These are phyloP conservation scores for Lepidocyrtoides sp. DNA, from an alignment of 2,888 invertebrate genomes.

Conservation along the genomic window DNA sequence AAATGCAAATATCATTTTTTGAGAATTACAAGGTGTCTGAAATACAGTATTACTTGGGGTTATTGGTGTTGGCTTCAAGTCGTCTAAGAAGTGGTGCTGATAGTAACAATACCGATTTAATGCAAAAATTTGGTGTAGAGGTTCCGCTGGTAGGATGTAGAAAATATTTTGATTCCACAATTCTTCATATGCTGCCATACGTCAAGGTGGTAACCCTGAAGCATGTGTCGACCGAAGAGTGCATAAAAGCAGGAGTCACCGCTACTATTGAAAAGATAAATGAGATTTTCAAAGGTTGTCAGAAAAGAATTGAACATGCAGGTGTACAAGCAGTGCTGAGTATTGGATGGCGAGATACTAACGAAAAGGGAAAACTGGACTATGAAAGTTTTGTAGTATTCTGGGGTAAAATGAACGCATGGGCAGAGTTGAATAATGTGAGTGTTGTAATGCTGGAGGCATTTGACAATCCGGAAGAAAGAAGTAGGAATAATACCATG, in stretches of 20 bases:
- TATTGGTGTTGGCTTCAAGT: neutral
- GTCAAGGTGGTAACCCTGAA: neutral
- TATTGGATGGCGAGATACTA: neutral
- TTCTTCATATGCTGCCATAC: neutral
- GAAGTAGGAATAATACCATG: neutral
- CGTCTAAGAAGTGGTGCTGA: neutral
- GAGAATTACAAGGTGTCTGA: neutral
- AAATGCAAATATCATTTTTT: neutral
- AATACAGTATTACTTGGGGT: neutral
- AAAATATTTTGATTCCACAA: neutral
- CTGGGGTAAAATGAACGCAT: neutral
- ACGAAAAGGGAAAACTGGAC: neutral
- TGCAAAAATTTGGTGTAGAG: neutral
- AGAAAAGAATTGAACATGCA: neutral
- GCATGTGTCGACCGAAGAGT: neutral
- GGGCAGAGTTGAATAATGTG: neutral
- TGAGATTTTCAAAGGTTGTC: neutral
- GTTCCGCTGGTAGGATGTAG: neutral
- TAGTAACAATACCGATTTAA: neutral
- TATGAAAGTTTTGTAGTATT: neutral
- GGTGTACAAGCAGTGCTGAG: neutral
- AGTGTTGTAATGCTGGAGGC: neutral
- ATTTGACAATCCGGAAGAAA: neutral
- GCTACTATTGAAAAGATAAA: neutral
- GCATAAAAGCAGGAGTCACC: neutral